Evolutionary conservation across 1,140 invertebrate species (phyloP).

Genomic region (Globodera rostochiensis): DNA sequence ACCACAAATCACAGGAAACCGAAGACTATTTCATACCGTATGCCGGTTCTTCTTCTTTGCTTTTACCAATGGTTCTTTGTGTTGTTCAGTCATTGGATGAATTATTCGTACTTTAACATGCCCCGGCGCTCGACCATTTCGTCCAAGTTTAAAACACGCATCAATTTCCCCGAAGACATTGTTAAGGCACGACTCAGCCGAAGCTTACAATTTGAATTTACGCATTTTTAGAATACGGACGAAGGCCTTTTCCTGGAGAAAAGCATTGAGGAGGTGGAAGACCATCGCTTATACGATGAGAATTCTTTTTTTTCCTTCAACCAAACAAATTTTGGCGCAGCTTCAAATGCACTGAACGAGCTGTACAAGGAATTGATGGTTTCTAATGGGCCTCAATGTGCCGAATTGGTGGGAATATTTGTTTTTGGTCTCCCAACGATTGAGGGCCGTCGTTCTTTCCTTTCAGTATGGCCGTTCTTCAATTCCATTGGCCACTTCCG

Average conservation of each 20-base stretch:
- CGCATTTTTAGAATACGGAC: constrained; percentile 27
- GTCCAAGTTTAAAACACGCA: constrained; percentile 49
- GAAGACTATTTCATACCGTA: constrained; percentile 66
- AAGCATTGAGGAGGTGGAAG: constrained; percentile 31
- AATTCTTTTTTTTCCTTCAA: constrained; percentile 27
- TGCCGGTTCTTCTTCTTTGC: constrained; percentile 18
- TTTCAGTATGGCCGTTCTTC: constrained; percentile 25
- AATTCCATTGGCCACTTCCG: constrained; percentile 4
- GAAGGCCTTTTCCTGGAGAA: constrained; percentile 35
- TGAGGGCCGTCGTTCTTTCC: neutral
- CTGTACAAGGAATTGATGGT: constrained; percentile 36
- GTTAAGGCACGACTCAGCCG: constrained; percentile 29
- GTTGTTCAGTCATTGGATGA: constrained; percentile 53
- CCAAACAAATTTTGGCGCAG: constrained; percentile 39
- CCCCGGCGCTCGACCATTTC: constrained; percentile 29
- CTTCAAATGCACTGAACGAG: constrained; percentile 36
- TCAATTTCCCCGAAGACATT: constrained; percentile 45
- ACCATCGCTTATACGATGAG: constrained; percentile 29
- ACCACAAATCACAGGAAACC: constrained; percentile 68
- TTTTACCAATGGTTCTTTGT: constrained; percentile 2
- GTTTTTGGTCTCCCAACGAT: neutral
- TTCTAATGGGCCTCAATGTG: neutral
- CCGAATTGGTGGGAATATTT: neutral
- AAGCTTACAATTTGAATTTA: neutral
- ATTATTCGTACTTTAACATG: constrained; percentile 60